Conservation (phyloP, 2,113 vertebrate species). For the Coptodon bakossiorum region DNA sequence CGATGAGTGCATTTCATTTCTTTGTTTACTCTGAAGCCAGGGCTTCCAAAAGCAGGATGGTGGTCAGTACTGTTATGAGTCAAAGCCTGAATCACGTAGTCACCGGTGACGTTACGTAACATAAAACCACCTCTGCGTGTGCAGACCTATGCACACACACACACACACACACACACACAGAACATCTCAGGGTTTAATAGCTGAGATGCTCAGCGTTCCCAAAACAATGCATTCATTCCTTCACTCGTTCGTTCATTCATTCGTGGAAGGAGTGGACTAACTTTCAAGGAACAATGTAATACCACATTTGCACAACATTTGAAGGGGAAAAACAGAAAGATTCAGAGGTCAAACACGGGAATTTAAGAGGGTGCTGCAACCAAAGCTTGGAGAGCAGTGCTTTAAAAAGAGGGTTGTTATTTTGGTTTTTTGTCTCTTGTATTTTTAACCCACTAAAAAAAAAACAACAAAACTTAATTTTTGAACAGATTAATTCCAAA, state of each 20-base stretch:
- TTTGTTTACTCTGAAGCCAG: not conserved
- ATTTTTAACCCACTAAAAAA: not conserved
- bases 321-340: not conserved
- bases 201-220: constrained; percentile 25
- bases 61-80: not conserved
- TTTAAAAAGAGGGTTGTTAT: constrained; percentile 27
- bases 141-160: not conserved
- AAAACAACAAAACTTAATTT: not conserved
- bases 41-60: not conserved
- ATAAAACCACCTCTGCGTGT: constrained; percentile 15
- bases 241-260: constrained; percentile 14
- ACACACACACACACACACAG: not conserved
- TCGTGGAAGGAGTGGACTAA: constrained; percentile 1
- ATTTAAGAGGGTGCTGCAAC: constrained; percentile 69
- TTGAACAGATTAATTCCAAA: constrained; percentile 11
- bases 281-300: not conserved
- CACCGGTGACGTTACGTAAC: constrained; percentile 5
- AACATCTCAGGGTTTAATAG: not conserved
- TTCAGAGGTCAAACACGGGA: constrained; percentile 25
- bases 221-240: constrained; percentile 28
- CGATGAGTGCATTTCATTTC: not conserved
- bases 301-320: not conserved
- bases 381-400: constrained; percentile 71
- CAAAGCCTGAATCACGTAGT: not conserved
- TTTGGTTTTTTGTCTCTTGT: not conserved